Conservation (phyloP, 1,140 invertebrate genomes). For the Ditylenchus dipsaci region DNA sequence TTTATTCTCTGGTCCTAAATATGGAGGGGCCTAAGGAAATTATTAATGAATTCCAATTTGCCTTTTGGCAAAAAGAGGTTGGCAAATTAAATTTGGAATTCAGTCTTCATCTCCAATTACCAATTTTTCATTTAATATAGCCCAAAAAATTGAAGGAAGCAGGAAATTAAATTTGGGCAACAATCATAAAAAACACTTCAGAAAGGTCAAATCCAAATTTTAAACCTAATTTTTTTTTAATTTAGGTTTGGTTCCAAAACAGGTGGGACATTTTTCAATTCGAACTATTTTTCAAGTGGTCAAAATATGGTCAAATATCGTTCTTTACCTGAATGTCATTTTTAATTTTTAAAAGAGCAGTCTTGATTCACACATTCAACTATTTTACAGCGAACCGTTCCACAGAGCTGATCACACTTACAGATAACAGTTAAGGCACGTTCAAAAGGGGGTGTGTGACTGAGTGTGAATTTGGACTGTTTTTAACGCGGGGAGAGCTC, state of each 20-base stretch:
- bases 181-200: constrained; percentile 5
- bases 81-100: not conserved
- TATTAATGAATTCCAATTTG: constrained; percentile 4
- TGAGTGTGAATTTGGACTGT: no score
- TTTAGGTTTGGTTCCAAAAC: constrained; percentile 90
- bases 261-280: constrained; percentile 59
- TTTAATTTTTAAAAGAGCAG: no score
- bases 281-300: not conserved
- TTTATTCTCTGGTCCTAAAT: no score
- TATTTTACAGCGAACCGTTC: no score
- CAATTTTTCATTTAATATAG: not conserved
- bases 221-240: constrained; percentile 19
- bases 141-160: not conserved
- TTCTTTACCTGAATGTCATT: no score
- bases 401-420: no score
- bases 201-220: constrained; percentile 10
- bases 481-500: no score
- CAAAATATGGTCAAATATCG: no score
- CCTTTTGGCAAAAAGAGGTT: not conserved
- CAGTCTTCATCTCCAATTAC: not conserved
- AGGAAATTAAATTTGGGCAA: not conserved
- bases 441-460: no score
- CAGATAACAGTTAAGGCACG: no score
- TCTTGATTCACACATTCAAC: no score
- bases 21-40: not conserved